Evolutionary conservation across 2,888 invertebrate genomes (phyloP), one percentile per base, ranked within the genome.

Genomic region (Trichogramma evanescens): DNA sequence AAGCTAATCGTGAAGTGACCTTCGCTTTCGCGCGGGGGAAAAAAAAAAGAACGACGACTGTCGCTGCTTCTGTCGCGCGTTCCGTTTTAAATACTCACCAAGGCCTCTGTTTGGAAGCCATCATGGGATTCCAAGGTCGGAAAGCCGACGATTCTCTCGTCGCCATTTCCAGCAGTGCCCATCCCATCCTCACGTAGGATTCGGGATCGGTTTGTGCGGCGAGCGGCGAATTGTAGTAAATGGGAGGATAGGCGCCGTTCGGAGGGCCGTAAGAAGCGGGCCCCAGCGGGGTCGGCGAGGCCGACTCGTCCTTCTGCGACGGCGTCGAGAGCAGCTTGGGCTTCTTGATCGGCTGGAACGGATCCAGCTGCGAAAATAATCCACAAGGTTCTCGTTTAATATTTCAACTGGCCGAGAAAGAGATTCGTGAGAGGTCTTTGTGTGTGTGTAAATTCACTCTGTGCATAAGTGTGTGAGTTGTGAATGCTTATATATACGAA

Each of bases 71-170:
- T 45, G 8, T 45, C n/a, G 45, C 9, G n/a, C 8, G 8, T 45
- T 8, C 45, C 8, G 8, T 6, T 26, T 26, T 26, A 3, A 26
- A 26, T 26, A 26, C 56, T 69, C 67, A 79, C 79, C 76, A 77
- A 66, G 79, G 79, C 67, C 75, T 76, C 67, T 76, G 77, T 69
- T 76, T 77, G 69, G 77, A 74, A 62, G 74, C 68, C 64, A 70
- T 70, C 9, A 75, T 66, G 46, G 77, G 68, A 65, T 72, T 77
- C 79, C 78, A 79, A 56, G 79, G 78, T 66, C 78, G 74, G 68
- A 79, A 79, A 52, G 79, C 79, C 13, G 78, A 78, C 48, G 76
- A 74, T 39, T 76, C 76, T 62, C 76, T 71, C 40, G 76, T 70
- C 46, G 77, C 77, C 51, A 77, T 67, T 67, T 77, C 77, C 60